Base-by-base conservation (phyloP, 2,113 vertebrate species). In the Mormoops blainvillei region DNA sequence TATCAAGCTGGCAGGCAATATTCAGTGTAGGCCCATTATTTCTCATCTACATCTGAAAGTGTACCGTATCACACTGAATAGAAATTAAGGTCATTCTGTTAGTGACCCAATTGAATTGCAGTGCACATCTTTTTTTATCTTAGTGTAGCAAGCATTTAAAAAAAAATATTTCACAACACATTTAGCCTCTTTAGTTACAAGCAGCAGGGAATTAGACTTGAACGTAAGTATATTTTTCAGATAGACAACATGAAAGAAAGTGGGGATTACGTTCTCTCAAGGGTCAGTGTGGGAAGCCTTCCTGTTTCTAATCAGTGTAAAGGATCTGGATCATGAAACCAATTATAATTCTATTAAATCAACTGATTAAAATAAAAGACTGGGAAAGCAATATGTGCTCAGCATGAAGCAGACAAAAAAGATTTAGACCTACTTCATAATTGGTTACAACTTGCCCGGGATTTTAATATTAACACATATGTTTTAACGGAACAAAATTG, bases 71-170 rank as follows among this genome's bases (percentile, higher is more conserved):
- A 80, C 70, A 86, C 50, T 45, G 85, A 96, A 95, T 78, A 96
- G 77, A 96, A 95, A 94, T 96, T 90, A 95, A 97, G 86, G 92
- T 97, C 68, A 87, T 81, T 90, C 54, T 95, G 19, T 83, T 28
- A 70, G 71, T 54, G 91, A 92, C 83, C 87, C 78, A 83, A 52
- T 13, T 93, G 83, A 96, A 94, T 91, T 95, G 67, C 41, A 95
- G 16, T 61, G 52, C 54, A 82, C 67, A 45, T 96, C 74, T 87
- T 77, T 96, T 96, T 95, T 94, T 85, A 50, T 91, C 67, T 97
- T 54, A 67, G 56, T 94, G 61, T 31, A 68, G 38, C 76, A 87
- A 77, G 52, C 65, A 80, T 91, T 80, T 26, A 54, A 82, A 71
- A 86, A 52, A 31, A n/a, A 63, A 56, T 41, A 85, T 65, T 94